Base-by-base conservation (phyloP, 1,140 invertebrate species). In the Cotesia glomerata region DNA sequence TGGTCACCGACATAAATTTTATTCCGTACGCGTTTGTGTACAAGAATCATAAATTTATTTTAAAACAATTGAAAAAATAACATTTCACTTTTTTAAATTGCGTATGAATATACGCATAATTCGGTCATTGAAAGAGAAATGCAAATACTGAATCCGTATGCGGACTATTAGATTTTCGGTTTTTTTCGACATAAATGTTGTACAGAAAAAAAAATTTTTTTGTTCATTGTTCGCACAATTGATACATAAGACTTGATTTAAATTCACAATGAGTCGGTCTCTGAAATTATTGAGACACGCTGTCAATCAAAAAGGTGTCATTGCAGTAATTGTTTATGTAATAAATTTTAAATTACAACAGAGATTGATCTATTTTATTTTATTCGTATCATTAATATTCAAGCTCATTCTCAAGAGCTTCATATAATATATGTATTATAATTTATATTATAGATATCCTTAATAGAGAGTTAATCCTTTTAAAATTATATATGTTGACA, bases 1-100 rank as follows among this genome's bases (percentile, higher is more conserved):
- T 51, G n/a, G 66, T 35, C 13, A 36, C n/a, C 35, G 63, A 26
- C 32, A 62, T 73, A 16, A n/a, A 73, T 72, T 67, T 14, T 14
- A 72, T 72, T 56, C 71, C 52, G n/a, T 14, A n/a, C 71, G 66
- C 71, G 71, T 72, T 32, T 39, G 11, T 45, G 26, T 59, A 7
- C 18, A 8, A 2, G 68, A 35, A 32, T n/a, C 39, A n/a, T 5
- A 18, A 49, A 58, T 39, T 36, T 9, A 18, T 52, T 56, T 36
- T 45, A 61, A 9, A 16, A 45, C 36, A 39, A 34, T 52, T 51
- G 52, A 52, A 66, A 72, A 59, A 32, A 34, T 13, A 14, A n/a
- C 13, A 54, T 54, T 54, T 54, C 52, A 54, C 52, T 54, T n/a
- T 54, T 54, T 14, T 9, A 45, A 45, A 45, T 45, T 45, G 11